Evolutionary conservation across 2,888 invertebrate species (phyloP), one percentile per base, ranked within the genome.

Genomic region (Buathra laborator): DNA sequence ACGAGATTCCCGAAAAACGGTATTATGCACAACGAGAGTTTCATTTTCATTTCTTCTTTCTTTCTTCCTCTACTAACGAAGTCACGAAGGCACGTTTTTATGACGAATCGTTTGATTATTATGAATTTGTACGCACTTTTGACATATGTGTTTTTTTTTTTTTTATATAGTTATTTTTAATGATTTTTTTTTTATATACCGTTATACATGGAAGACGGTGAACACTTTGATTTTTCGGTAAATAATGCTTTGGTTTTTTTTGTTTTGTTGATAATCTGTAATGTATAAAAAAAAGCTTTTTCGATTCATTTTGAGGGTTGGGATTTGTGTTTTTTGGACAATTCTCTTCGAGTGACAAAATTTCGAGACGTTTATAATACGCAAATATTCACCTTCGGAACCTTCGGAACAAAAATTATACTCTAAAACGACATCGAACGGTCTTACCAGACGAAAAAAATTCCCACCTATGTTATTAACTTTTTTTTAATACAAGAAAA

Each of bases 1-100:
- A 90, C 89, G 78, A 92, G 71, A 83, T 84, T 84, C 71, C 88
- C 89, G 74, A 91, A 81, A 62, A 91, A 86, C 84, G 90, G 84
- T 44, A 89, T 59, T 59, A 89, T 78, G 81, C 81, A 86, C 85
- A 87, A 81, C 32, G 86, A 80, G 67, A 84, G 81, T 81, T 85
- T 84, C 90, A 90, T 90, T 71, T 87, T 88, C 86, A 81, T 72
- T 72, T 67, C 53, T 74, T 59, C 51, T 67, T 3, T 44, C 7
- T 46, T 64, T 80, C 9, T 16, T 44, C 12, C 32, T 59, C 32
- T 59, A 59, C 59, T 32, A 53, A 14, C 51, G 9, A 75, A 53
- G 70, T 53, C 51, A 75, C 66, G 70, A 82, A 85, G 85, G 85
- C 83, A 81, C 86, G 59, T 59, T 59, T 59, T 59, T 59, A 70